Conservation (phyloP, 2,888 invertebrate species). For the Drosophila villosipedis region DNA sequence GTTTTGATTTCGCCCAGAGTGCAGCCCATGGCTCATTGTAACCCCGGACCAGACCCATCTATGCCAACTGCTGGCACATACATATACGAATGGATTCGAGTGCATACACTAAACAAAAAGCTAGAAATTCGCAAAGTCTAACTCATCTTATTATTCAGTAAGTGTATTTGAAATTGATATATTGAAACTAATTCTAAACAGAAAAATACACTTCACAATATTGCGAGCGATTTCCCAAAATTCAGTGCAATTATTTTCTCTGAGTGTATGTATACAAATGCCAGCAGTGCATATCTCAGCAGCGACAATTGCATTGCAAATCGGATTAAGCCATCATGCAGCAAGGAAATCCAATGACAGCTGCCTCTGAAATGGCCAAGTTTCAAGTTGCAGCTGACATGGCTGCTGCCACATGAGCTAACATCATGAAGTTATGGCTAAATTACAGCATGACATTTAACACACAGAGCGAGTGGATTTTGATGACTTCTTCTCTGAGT, state of each 20-base stretch:
- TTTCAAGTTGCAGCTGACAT: slow-evolving; percentile 3
- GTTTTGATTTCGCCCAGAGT: slow-evolving; percentile 40
- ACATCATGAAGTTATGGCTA: background rate
- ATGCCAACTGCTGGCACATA: background rate
- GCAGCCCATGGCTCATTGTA: slow-evolving; percentile 27
- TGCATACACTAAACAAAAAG: background rate
- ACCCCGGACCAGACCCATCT: background rate
- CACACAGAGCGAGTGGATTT: background rate
- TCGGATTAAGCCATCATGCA: slow-evolving; percentile 71
- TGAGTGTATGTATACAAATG: background rate
- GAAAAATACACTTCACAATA: fast-evolving
- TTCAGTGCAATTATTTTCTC: background rate
- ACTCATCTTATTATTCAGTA: background rate
- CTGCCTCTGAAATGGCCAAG: slow-evolving; percentile 37
- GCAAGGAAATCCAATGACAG: slow-evolving; percentile 61
- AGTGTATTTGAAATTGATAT: background rate
- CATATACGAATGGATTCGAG: background rate
- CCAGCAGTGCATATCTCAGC: slow-evolving; percentile 47
- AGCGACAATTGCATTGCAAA: slow-evolving; percentile 77
- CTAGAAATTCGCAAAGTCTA: background rate
- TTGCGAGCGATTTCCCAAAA: fast-evolving
- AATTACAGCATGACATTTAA: background rate
- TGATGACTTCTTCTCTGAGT: background rate
- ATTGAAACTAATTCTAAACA: background rate
- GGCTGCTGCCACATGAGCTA: slow-evolving; percentile 28